Evolutionary conservation across 2,113 vertebrate genomes (phyloP).

Genomic region (Mastomys natalensis): DNA sequence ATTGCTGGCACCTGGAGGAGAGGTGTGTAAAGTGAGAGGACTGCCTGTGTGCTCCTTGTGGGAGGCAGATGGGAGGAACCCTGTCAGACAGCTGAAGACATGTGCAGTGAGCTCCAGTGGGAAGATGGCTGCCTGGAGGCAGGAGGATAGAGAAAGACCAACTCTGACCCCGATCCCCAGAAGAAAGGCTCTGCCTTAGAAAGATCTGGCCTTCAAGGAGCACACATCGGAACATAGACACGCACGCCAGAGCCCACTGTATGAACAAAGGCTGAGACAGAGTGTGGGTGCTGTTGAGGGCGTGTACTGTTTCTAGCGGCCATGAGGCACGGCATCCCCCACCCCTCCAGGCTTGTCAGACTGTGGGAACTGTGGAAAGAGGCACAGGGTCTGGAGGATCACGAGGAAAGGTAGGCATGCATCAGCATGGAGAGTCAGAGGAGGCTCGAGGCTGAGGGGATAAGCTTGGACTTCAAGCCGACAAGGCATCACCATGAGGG

Average conservation of each 20-base stretch:
- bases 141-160: neutral
- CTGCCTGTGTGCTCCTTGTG: neutral
- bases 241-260: neutral
- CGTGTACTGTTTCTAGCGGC: neutral
- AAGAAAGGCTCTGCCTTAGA: neutral
- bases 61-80: neutral
- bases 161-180: neutral
- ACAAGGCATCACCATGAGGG: neutral
- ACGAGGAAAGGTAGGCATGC: neutral
- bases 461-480: neutral
- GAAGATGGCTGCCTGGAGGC: neutral
- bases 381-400: fast-evolving
- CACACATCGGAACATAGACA: neutral
- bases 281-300: neutral
- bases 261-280: neutral
- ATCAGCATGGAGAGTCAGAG: neutral
- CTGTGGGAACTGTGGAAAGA: neutral
- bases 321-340: fast-evolving
- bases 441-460: neutral
- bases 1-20: neutral
- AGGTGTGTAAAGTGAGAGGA: neutral
- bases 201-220: neutral
- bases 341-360: neutral
- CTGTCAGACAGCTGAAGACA: neutral
- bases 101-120: fast-evolving